phyloP scores from a whole-genome alignment of 2,888 invertebrate species.

The Drosophila cyrtoloma region DNA sequence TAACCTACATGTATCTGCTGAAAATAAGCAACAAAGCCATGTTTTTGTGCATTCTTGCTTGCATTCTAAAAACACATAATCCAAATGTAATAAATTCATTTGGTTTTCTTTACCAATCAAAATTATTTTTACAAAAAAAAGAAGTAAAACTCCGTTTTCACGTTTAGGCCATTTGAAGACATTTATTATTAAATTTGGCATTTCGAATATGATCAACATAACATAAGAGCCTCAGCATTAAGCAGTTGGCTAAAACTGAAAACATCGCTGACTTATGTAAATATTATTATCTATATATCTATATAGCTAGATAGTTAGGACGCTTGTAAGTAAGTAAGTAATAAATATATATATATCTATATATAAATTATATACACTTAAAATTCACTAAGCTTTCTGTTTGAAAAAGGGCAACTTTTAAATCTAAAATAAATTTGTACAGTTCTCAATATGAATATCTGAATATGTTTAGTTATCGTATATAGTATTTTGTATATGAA shows the following conservation, averaged over 20 bases:
- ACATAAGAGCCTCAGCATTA: slow-evolving; percentile 22
- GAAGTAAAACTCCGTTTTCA: slow-evolving; percentile 17
- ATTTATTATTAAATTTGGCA: slow-evolving; percentile 68
- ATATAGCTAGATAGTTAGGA: slow-evolving; percentile 27
- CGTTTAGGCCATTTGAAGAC: slow-evolving; percentile 49
- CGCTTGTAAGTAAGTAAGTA: not conserved
- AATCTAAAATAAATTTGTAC: slow-evolving; percentile 54
- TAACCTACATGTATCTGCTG: not conserved
- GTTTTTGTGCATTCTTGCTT: not conserved
- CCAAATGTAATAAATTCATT: not conserved
- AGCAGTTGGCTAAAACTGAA: slow-evolving; percentile 33
- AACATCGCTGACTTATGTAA: slow-evolving; percentile 25
- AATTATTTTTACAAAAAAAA: not conserved
- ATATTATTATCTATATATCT: slow-evolving; percentile 11
- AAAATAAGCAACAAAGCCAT: not conserved
- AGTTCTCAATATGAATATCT: slow-evolving; percentile 39
- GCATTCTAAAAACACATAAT: no score
- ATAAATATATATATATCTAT: slow-evolving; percentile 28
- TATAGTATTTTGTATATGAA: slow-evolving; percentile 31
- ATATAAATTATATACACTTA: slow-evolving; percentile 52
- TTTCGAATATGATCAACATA: slow-evolving; percentile 65
- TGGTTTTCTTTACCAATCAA: not conserved
- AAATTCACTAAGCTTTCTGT: slow-evolving; percentile 35
- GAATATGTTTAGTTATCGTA: slow-evolving; percentile 21
- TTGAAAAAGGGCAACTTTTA: slow-evolving; percentile 4